A percentile compares a stretch with the other conserved stretches of the same genome.
These are phyloP conservation scores for Ophonus ardosiacus DNA, from an alignment of 2,888 invertebrate genomes.

Conservation along the genomic window DNA sequence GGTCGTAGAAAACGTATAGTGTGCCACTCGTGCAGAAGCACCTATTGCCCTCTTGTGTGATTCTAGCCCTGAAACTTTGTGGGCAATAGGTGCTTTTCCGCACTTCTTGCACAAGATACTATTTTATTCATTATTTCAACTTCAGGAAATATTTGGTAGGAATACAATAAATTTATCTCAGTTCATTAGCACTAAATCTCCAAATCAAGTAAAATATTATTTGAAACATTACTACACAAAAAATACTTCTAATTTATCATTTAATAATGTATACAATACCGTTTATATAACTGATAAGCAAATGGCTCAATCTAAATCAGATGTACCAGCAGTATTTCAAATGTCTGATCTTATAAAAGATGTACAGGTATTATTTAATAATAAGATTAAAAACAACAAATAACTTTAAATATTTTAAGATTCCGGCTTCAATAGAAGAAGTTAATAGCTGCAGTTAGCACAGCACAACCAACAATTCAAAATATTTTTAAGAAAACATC, in stretches of 20 bases:
- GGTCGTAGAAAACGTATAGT: no score
- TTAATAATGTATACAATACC: conserved; percentile 67
- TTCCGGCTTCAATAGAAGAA: conserved; percentile 78
- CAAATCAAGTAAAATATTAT: no score
- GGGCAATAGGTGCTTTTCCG: conserved; percentile 81
- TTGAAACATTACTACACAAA: no score
- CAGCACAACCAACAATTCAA: conserved; percentile 77
- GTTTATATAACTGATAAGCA: conserved; percentile 65
- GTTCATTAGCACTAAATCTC: no score
- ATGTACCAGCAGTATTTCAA: conserved; percentile 66
- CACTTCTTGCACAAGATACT: conserved; percentile 82
- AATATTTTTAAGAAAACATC: conserved; percentile 69
- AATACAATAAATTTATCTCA: no score
- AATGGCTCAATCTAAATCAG: conserved; percentile 42
- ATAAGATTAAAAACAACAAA: no score
- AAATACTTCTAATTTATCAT: conserved; percentile 65
- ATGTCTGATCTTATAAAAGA: conserved; percentile 69
- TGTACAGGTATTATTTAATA: conserved; percentile 68
- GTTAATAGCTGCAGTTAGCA: conserved; percentile 78
- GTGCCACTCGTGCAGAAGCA: no score
- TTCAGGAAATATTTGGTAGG: no score
- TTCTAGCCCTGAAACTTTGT: conserved; percentile 75
- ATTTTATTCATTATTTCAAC: conserved; percentile 80
- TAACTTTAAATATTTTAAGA: conserved; percentile 71
- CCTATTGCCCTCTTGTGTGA: no score